Base-by-base conservation (phyloP, 2,888 invertebrate genomes). In the Leucania comma region DNA sequence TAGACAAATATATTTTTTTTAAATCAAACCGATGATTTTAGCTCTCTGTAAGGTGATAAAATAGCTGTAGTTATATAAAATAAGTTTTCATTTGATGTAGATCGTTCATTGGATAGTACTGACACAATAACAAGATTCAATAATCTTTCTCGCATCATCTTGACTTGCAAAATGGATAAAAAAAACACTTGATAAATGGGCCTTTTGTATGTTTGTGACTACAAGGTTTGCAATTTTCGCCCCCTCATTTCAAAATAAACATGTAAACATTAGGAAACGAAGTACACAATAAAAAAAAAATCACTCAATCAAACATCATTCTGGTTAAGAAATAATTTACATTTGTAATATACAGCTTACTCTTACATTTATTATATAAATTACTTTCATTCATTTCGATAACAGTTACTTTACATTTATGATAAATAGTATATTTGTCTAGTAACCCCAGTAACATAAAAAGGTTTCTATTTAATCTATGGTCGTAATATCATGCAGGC, bases 301-400 rank as follows among this genome's bases (percentile, higher is more conserved):
- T 48, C 20, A 69, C 32, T 58, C 69, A 53, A 46, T 53, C 53
- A 51, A 48, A 50, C 54, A 26, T 38, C 8, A 51, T 74, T 51
- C 22, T 29, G 68, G 46, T 32, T 29, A 22, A 8, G 10, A 26
- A 57, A 59, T 48, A 57, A 32, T 20, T 32, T 53, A 53, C 26
- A 78, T 69, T 6, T 72, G 68, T 42, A 20, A 24, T 67, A 75
- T 3, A 72, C 57, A 22, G 70, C 42, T 57, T 69, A 69, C 20
- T 42, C 50, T 68, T 76, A 76, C 35, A 60, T 35, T 61, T 68
- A 57, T 38, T 22, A n/a, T 46, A 68, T 80, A 60, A 56, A 68
- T 76, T 56, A 76, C 26, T 63, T 64, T 63, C 24, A 59, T 50
- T 60, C 48, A 58, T 46, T 57, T 63, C n/a, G 29, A 67, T 67